Evolutionary conservation across 2,113 vertebrate genomes (phyloP), one percentile per base, ranked within the genome.

Genomic region (Nyctibius bracteatus): DNA sequence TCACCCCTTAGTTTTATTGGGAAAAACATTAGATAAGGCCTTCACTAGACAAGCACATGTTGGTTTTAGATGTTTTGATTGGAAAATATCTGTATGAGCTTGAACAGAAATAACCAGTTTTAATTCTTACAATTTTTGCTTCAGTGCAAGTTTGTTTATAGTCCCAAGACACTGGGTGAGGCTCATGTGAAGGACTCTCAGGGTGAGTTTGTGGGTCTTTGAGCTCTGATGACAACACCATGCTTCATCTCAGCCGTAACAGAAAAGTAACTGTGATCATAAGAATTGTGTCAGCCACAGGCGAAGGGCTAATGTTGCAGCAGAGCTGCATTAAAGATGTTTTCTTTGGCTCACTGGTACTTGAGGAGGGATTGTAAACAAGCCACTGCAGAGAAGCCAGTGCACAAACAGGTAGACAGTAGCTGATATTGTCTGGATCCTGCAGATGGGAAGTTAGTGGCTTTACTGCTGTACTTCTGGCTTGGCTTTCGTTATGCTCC

Each of bases 331-430:
- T 86, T 88, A 61, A 65, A 86, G 51, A 43, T 0, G 1, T 86
- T 96, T 96, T 86, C 77, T 91, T 95, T 96, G 90, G 88, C 94
- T 91, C 22, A 4, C 73, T 78, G 59, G 82, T 22, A 20, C 41
- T 66, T 62, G 83, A 77, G 46, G 58, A 92, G 22, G 47, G 35
- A 67, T 55, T 79, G 52, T 87, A 96, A 97, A 90, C 77, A 95
- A 81, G 61, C 22, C 25, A 30, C 44, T 63, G 80, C 74, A 24
- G 41, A 51, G 81, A 52, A 83, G 35, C 89, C 81, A 90, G 43
- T 33, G 49, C 54, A 66, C 81, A 92, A 85, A 89, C 66, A 92
- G 88, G 80, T 94, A 94, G 91, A 94, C 86, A 95, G 62, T 73
- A 57, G 81, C 18, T 1, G 35, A 27, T 63, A 30, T 11, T 97